Evolutionary conservation across 2,888 invertebrate genomes (phyloP), one percentile per base, ranked within the genome.

Genomic region (Pammene aurita): DNA sequence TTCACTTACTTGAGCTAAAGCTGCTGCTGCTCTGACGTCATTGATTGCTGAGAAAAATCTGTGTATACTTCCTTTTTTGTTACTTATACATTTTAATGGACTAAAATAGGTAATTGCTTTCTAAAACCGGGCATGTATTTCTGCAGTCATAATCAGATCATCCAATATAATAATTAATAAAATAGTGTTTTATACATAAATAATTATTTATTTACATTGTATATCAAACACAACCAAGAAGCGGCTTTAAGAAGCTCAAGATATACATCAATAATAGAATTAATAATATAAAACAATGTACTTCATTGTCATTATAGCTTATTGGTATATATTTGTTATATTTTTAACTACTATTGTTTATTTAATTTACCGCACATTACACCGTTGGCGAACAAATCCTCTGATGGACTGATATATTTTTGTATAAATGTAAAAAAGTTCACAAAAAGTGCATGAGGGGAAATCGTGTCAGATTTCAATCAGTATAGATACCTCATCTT

Each of bases 21-120:
- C 93, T 58, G 94, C 94, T 11, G 94, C 94, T 0, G 94, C 93
- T 81, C 95, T 93, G 34, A 94, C 93, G 72, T 93, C 95, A 13
- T 95, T 94, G 41, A 95, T 84, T 0, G 94, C 93, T 0, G 95
- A 92, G 75, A 94, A 95, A 74, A 93, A 90, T 0, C 89, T 89
- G 72, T 58, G 5, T 26, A 57, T 57, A 7, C n/a, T 38, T n/a
- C n/a, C n/a, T n/a, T 16, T 10, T 57, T 57, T 57, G 41, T 57
- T 42, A 57, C 41, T 18, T 57, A 57, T 34, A 58, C 34, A 58
- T 13, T 44, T 42, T 44, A 0, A 41, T 41, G 5, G 41, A 48
- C 10, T 46, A 14, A 41, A 11, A 18, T 42, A 26, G 11, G n/a
- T 42, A 5, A 44, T 26, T 7, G 26, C 26, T 44, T 44, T 26